A percentile compares a stretch with the other conserved stretches of the same genome.
These are phyloP conservation scores for Bufo bufo DNA, from an alignment of 2,113 vertebrate genomes.

Conservation along the genomic window DNA sequence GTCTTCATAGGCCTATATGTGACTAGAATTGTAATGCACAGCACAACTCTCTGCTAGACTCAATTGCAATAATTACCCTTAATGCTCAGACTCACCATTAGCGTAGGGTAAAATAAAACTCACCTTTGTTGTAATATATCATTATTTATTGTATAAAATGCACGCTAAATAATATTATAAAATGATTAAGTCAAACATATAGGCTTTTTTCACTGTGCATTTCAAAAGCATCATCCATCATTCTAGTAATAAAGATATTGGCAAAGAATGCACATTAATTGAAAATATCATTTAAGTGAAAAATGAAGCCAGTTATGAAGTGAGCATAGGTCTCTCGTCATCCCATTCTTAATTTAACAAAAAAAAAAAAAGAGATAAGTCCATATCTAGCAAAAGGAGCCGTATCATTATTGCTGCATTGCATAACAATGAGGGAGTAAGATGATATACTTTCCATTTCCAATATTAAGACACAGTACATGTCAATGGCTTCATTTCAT, in stretches of 20 bases:
- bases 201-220: background rate
- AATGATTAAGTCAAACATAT: conserved; percentile 30
- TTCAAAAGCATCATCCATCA: conserved; percentile 1
- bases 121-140: background rate
- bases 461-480: conserved; percentile 15
- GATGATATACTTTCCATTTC: conserved; percentile 31
- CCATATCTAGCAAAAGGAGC: conserved; percentile 12
- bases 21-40: background rate
- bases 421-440: conserved; percentile 24
- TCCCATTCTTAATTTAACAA: conserved; percentile 15
- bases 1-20: conserved; percentile 10
- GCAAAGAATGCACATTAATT: conserved; percentile 26
- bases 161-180: conserved; percentile 16
- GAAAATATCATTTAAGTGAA: conserved; percentile 42
- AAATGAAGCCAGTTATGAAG: conserved; percentile 38
- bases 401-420: background rate
- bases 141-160: conserved; percentile 1
- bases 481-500: conserved; percentile 18
- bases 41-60: background rate
- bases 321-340: conserved; percentile 20
- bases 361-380: conserved; percentile 17
- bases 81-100: background rate
- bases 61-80: background rate
- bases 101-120: background rate
- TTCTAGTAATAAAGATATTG: conserved; percentile 43